Conservation (phyloP, 92 coral and sea anemone genomes). For the Plumapathes pennacea region DNA sequence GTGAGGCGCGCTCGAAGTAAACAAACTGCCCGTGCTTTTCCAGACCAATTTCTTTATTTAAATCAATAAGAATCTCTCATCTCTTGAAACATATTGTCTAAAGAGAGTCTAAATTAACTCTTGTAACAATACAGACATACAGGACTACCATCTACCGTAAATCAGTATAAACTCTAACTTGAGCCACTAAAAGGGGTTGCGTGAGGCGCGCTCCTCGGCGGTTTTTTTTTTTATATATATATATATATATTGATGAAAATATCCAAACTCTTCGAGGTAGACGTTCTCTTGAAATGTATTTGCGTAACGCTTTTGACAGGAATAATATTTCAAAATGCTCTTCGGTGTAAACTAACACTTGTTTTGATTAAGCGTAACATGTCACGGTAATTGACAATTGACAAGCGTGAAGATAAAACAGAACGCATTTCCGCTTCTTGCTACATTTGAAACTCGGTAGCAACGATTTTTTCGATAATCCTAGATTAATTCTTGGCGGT, state of each 20-base stretch:
- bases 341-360: not conserved
- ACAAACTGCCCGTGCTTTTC: no score
- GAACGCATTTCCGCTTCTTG: not conserved
- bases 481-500: not conserved
- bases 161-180: no score
- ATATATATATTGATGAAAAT: no score
- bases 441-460: not conserved
- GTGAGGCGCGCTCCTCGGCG: no score
- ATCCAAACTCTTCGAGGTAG: not conserved
- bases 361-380: not conserved
- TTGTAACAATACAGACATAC: no score
- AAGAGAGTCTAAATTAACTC: no score
- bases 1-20: not conserved
- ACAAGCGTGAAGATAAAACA: not conserved
- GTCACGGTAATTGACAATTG: conserved; percentile 1
- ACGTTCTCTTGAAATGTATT: not conserved
- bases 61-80: no score
- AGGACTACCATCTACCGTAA: no score
- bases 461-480: not conserved
- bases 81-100: no score
- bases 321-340: not conserved
- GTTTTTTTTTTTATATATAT: not conserved
- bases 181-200: no score
- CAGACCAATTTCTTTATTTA: no score
- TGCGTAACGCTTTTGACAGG: not conserved